Conservation (phyloP, 2,888 invertebrate genomes). For the Habroteleia sp. region DNA sequence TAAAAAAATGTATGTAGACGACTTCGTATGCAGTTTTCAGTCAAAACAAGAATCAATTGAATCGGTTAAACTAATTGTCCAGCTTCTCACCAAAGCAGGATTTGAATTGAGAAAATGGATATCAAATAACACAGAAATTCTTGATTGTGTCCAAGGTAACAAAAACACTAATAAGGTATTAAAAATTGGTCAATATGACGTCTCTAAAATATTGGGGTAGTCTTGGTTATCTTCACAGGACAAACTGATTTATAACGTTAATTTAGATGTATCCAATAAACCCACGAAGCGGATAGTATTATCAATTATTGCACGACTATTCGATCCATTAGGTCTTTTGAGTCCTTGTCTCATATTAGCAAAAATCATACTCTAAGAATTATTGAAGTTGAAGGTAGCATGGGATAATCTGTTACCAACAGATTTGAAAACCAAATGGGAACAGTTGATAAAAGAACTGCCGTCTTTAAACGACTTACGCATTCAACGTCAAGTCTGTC, state of each 20-base stretch:
- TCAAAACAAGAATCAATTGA: background rate
- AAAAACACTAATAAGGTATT: no score
- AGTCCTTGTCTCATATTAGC: background rate
- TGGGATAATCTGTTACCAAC: no score
- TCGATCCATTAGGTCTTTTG: background rate
- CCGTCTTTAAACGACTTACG: no score
- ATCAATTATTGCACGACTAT: background rate
- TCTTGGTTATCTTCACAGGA: no score
- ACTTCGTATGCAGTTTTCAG: background rate
- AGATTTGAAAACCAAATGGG: no score
- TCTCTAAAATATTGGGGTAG: no score
- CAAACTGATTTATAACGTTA: constrained; percentile 4
- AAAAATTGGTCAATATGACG: background rate
- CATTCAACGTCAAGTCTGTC: no score
- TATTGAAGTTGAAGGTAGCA: no score
- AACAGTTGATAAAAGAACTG: no score
- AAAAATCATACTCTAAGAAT: background rate
- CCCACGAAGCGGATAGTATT: background rate
- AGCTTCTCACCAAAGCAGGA: background rate
- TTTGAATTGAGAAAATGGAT: background rate
- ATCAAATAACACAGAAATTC: constrained; percentile 2
- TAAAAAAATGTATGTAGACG: background rate
- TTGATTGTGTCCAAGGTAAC: no score
- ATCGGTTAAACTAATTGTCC: background rate
- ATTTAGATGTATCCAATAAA: background rate